These are phyloP conservation scores for Osmoderma eremita DNA, from an alignment of 2,888 invertebrate genomes.

Conservation along the genomic window DNA sequence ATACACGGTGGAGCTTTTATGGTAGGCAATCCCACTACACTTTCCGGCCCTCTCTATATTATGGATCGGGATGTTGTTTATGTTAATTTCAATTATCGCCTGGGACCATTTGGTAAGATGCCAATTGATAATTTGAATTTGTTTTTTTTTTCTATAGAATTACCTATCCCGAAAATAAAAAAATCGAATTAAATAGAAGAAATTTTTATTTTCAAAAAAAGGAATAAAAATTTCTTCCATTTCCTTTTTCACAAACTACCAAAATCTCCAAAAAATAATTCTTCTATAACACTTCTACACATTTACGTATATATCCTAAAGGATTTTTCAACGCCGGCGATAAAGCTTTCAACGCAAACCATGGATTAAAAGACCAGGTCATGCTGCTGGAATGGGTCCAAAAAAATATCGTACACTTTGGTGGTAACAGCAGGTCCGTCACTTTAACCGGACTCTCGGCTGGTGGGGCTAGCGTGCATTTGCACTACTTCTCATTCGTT, in stretches of 20 bases:
- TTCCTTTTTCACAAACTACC: too few species aligned
- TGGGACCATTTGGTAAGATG: conserved; percentile 70
- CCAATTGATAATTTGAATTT: too few species aligned
- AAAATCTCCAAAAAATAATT: too few species aligned
- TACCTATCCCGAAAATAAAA: too few species aligned
- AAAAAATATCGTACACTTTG: conserved; percentile 72
- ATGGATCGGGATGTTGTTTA: conserved; percentile 69
- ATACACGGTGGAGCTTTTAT: conserved; percentile 74
- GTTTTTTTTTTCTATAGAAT: too few species aligned
- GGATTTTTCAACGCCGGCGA: conserved; percentile 79
- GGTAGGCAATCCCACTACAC: conserved; percentile 65
- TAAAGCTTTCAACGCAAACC: conserved; percentile 71
- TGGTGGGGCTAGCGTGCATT: conserved; percentile 76
- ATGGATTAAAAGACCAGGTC: conserved; percentile 76
- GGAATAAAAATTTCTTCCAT: too few species aligned
- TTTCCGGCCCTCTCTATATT: conserved; percentile 46
- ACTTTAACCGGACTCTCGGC: conserved; percentile 75
- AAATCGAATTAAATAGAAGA: too few species aligned
- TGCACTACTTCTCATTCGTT: conserved; percentile 69
- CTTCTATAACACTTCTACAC: too few species aligned
- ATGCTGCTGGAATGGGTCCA: conserved; percentile 74
- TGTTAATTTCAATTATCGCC: conserved; percentile 74
- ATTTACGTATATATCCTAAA: conserved; percentile 51
- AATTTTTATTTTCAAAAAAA: too few species aligned
- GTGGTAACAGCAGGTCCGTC: conserved; percentile 73